Evolutionary conservation across 2,888 invertebrate species (phyloP).

Genomic region (Drosophila putrida): DNA sequence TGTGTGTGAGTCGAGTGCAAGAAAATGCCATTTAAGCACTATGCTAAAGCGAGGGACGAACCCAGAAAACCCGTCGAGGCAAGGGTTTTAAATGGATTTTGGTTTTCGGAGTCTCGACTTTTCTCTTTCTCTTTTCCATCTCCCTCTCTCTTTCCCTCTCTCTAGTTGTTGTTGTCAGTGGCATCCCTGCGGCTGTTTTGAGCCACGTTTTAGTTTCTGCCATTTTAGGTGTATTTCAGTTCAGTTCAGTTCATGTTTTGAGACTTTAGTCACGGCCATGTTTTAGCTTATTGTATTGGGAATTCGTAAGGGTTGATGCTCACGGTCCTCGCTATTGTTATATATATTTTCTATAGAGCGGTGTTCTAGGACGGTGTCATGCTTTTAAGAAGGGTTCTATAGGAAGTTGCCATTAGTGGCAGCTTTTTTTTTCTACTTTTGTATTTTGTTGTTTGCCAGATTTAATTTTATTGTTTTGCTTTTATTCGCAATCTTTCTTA

Average conservation of each 20-base stretch:
- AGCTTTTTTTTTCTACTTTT: slow-evolving; percentile 55
- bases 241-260: slow-evolving; percentile 57
- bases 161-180: slow-evolving; percentile 56
- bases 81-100: slow-evolving; percentile 75
- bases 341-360: slow-evolving; percentile 68
- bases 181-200: slow-evolving; percentile 53
- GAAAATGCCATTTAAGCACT: slow-evolving; percentile 74
- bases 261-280: slow-evolving; percentile 59
- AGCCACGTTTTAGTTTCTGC: slow-evolving; percentile 73
- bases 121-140: background rate
- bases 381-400: slow-evolving; percentile 38
- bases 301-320: slow-evolving; percentile 55
- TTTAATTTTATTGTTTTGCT: slow-evolving; percentile 83
- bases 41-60: slow-evolving; percentile 39
- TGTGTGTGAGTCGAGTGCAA: slow-evolving; percentile 49
- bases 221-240: slow-evolving; percentile 68
- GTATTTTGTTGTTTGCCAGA: slow-evolving; percentile 56
- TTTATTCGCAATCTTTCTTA: slow-evolving; percentile 57
- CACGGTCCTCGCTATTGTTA: slow-evolving; percentile 59
- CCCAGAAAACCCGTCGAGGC: slow-evolving; percentile 42
- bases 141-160: background rate
- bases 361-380: background rate
- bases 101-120: slow-evolving; percentile 37
- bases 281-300: slow-evolving; percentile 76
- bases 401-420: slow-evolving; percentile 72